A percentile compares a stretch with the other conserved stretches of the same genome.
Evolutionary conservation across 2,888 invertebrate species (phyloP).

Genomic region (Coleophora flavipennella): DNA sequence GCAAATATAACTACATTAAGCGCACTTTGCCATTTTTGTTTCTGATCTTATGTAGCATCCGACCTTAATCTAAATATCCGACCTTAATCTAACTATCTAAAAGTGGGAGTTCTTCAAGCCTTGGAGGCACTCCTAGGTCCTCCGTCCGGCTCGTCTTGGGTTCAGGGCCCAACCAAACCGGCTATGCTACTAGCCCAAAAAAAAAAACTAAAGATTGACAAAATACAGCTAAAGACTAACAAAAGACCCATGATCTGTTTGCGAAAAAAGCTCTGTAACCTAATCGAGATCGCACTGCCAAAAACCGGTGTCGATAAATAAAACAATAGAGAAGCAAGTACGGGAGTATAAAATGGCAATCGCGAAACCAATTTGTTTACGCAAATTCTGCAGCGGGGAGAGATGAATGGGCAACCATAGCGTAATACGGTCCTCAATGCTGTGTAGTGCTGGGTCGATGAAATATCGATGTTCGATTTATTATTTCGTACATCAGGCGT

Average conservation of each 20-base stretch:
- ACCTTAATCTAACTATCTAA: no score
- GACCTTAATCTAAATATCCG: no score
- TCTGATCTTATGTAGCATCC: no score
- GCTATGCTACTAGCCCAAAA: background rate
- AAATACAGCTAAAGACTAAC: slow-evolving; percentile 48
- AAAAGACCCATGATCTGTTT: slow-evolving; percentile 58
- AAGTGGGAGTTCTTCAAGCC: no score
- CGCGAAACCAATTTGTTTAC: slow-evolving; percentile 74
- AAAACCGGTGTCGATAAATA: slow-evolving; percentile 69
- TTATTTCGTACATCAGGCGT: no score
- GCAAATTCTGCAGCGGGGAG: slow-evolving; percentile 70
- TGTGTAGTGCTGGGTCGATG: slow-evolving; percentile 28
- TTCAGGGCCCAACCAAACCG: no score
- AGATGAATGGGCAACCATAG: slow-evolving; percentile 71
- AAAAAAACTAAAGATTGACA: slow-evolving; percentile 16
- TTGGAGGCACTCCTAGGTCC: no score
- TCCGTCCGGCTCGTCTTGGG: no score
- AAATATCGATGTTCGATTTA: no score
- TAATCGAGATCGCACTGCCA: slow-evolving; percentile 65
- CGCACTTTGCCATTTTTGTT: no score
- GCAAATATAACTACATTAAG: no score
- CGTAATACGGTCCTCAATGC: slow-evolving; percentile 60
- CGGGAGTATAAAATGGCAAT: slow-evolving; percentile 72
- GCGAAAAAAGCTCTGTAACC: slow-evolving; percentile 65
- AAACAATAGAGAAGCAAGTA: slow-evolving; percentile 69